Evolutionary conservation across 2,113 vertebrate genomes (phyloP), one percentile per base, ranked within the genome.

Genomic region (Octodon degus): DNA sequence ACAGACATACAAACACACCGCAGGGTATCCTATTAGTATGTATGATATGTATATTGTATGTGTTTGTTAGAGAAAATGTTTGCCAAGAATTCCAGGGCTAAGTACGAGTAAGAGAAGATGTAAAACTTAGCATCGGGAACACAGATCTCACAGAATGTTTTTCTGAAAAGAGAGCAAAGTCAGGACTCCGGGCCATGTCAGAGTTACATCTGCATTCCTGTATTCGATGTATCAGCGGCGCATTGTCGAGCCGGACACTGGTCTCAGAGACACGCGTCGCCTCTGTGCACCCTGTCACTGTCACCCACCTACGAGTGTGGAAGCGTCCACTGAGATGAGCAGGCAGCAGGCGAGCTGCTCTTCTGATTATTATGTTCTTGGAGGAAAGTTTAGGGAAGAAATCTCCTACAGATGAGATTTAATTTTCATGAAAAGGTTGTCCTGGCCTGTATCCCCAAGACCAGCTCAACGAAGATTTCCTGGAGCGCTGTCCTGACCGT

Each of bases 401-500:
- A 53, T 5, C 27, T 79, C 62, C 77, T 88, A 34, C 47, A 93
- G n/a, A 83, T 70, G 86, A 94, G 25, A 86, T 53, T 63, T 85
- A 80, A 60, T 63, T 93, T 84, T 84, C 37, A 72, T 40, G 17
- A 86, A 91, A 32, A 95, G 87, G 27, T 62, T 55, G 10, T 63
- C 22, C 14, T 58, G 14, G 58, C 9, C 20, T 90, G 13, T 58
- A 40, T 12, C 12, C 47, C 86, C 27, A 79, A 72, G 89, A 55
- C 81, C 81, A 94, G 37, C 20, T 77, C 70, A 79, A 80, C 32
- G 43, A 20, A 85, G 27, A 25, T 95, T 94, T 90, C 43, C 95
- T 76, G 80, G 37, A 76, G 65, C 32, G 2, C 12, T 94, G 84
- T 87, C 32, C 74, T 67, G 81, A 47, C 47, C 34, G n/a, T 68